These are phyloP conservation scores for Neocrepidodera transversa DNA, from an alignment of 2,888 invertebrate species.

Conservation along the genomic window DNA sequence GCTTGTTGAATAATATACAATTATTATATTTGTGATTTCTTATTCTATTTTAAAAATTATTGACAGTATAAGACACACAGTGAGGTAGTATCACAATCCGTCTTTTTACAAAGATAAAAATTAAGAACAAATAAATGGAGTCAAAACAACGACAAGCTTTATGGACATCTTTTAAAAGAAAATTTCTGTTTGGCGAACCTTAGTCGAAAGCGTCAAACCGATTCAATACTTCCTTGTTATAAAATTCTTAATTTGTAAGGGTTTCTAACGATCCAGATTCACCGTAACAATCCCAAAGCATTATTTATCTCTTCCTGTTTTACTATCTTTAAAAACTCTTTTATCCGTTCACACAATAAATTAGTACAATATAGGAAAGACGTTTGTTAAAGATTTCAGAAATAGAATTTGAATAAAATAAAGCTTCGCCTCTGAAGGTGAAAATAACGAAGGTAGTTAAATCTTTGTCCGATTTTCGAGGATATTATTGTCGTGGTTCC, in stretches of 20 bases:
- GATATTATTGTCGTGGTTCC: slow-evolving; percentile 42
- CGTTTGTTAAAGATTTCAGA: slow-evolving; percentile 25
- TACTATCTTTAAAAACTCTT: neutral
- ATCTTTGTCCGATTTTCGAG: slow-evolving; percentile 35
- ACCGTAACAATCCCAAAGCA: too few relatives aligned
- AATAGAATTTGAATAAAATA: slow-evolving; percentile 39
- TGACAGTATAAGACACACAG: too few relatives aligned
- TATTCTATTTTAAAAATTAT: too few relatives aligned
- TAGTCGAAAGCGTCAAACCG: too few relatives aligned
- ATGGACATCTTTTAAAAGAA: too few relatives aligned
- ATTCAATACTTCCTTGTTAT: neutral
- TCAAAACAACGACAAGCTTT: too few relatives aligned
- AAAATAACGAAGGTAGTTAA: slow-evolving; percentile 47
- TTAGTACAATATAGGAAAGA: neutral
- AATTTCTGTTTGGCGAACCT: too few relatives aligned
- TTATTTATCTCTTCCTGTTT: neutral
- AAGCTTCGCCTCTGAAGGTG: slow-evolving; percentile 32
- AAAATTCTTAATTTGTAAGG: neutral
- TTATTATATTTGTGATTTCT: too few relatives aligned
- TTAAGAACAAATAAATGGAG: too few relatives aligned
- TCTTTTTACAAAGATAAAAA: too few relatives aligned
- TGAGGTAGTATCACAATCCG: too few relatives aligned
- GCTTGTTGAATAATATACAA: too few relatives aligned
- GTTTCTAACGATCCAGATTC: neutral
- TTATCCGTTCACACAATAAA: neutral